Conservation (phyloP, 2,113 vertebrate genomes). For the Poeciliopsis prolifica region DNA sequence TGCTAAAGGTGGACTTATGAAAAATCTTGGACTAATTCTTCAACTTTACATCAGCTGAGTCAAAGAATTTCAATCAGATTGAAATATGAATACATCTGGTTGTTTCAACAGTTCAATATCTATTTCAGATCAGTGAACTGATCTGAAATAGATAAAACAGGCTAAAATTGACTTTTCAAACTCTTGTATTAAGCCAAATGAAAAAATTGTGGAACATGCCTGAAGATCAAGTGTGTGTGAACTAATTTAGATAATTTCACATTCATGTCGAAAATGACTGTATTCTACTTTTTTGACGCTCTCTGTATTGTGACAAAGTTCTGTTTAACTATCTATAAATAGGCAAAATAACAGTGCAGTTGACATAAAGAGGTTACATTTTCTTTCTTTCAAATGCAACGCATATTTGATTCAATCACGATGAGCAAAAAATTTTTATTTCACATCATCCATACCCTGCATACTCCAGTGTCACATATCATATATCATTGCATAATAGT, state of each 20-base stretch:
- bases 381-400: neutral
- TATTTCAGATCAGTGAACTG: neutral
- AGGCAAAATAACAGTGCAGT: neutral
- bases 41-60: too few relatives aligned
- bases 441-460: constrained; percentile 6
- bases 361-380: neutral
- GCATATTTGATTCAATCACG: neutral
- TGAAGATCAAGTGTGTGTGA: neutral
- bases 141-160: neutral
- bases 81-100: neutral
- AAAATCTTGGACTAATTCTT: too few relatives aligned
- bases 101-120: neutral
- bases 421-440: constrained; percentile 44
- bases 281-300: neutral
- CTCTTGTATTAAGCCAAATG: neutral
- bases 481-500: constrained; percentile 24
- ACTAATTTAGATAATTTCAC: neutral
- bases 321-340: neutral
- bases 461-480: neutral
- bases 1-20: neutral
- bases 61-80: too few relatives aligned
- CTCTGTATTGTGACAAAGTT: neutral
- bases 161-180: neutral
- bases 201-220: neutral
- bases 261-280: neutral